A percentile compares a stretch with the other conserved stretches of the same genome.
phyloP scores from a whole-genome alignment of 1,140 invertebrate species.

The Heliconius hermathena region DNA sequence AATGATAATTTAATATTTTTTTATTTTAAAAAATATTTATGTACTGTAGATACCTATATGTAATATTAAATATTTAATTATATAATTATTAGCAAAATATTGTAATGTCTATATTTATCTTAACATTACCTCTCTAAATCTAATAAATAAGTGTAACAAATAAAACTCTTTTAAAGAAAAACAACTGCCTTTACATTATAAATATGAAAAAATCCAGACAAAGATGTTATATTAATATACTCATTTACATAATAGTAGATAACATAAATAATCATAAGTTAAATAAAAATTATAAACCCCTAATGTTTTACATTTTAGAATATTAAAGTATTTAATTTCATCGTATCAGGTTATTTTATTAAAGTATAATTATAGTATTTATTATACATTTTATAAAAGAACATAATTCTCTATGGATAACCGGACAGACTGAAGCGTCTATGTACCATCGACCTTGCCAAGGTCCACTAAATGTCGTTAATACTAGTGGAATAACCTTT shows the following conservation, averaged over 20 bases:
- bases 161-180: background rate
- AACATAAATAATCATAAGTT: background rate
- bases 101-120: too few species aligned
- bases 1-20: too few species aligned
- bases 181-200: background rate
- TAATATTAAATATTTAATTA: too few species aligned
- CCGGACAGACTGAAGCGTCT: constrained; percentile 1
- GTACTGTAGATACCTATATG: too few species aligned
- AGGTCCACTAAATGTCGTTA: constrained; percentile 18
- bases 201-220: background rate
- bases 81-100: too few species aligned
- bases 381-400: background rate
- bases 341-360: background rate
- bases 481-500: constrained; percentile 18
- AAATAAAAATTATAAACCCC: background rate
- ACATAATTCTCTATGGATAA: background rate
- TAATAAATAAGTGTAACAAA: too few species aligned
- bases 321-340: background rate
- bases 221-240: background rate
- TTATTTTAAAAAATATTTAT: too few species aligned
- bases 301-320: background rate
- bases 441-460: constrained; percentile 21
- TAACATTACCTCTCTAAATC: too few species aligned
- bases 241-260: background rate
- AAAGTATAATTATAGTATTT: background rate